These are phyloP conservation scores for Endotricha flammealis DNA, from an alignment of 2,888 invertebrate genomes.

Conservation along the genomic window DNA sequence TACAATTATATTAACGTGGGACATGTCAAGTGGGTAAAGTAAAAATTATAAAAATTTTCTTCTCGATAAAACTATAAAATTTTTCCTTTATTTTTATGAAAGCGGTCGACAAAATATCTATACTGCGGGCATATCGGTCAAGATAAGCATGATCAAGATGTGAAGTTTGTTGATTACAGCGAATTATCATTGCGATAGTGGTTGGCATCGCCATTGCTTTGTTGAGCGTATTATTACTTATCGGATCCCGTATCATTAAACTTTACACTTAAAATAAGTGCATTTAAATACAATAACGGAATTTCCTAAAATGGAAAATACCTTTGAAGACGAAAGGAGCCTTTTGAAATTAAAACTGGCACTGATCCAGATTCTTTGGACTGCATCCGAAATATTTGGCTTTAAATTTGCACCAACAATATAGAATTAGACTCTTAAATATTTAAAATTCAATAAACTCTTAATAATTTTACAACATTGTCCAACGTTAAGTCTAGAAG, in stretches of 20 bases:
- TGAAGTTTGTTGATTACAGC: slow-evolving; percentile 38
- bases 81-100: not conserved
- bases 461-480: too few species aligned
- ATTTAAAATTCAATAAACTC: too few species aligned
- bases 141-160: slow-evolving; percentile 41
- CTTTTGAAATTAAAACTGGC: slow-evolving; percentile 31
- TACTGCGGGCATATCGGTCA: slow-evolving; percentile 14
- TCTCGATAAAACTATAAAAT: not conserved
- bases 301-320: too few species aligned
- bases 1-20: too few species aligned
- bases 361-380: slow-evolving; percentile 31
- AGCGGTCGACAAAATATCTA: slow-evolving; percentile 16
- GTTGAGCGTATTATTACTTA: slow-evolving; percentile 47
- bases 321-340: too few species aligned
- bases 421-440: too few species aligned
- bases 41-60: too few species aligned
- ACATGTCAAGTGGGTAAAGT: too few species aligned
- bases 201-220: slow-evolving; percentile 28
- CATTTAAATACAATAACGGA: too few species aligned
- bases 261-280: not conserved
- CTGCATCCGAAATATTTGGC: slow-evolving; percentile 25
- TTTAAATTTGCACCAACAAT: too few species aligned
- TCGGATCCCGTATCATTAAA: slow-evolving; percentile 20
- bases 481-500: too few species aligned
- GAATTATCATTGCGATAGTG: slow-evolving; percentile 39